Conservation (phyloP, 1,140 invertebrate genomes). For the Neelides sp. region DNA sequence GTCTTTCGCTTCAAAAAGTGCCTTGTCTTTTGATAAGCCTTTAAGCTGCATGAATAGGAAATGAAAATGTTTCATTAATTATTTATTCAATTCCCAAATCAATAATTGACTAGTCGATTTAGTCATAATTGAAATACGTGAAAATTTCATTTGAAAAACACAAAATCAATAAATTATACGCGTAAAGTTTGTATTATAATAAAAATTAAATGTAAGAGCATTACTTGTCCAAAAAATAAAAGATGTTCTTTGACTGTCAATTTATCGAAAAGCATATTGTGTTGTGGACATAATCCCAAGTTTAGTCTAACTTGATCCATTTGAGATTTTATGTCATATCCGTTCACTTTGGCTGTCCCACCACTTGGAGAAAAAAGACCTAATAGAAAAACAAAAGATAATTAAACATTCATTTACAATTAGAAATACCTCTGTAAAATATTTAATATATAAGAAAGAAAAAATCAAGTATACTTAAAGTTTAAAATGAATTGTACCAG, state of each 20-base stretch:
- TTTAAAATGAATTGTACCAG: slow-evolving; percentile 14
- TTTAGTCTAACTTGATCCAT: slow-evolving; percentile 48
- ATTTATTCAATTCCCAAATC: neutral
- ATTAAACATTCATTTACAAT: neutral
- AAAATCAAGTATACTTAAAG: neutral
- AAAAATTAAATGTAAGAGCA: slow-evolving; percentile 28
- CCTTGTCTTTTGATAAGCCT: slow-evolving; percentile 34
- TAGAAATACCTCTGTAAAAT: neutral
- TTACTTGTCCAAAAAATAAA: slow-evolving; percentile 65
- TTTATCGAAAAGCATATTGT: slow-evolving; percentile 83
- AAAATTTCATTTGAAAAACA: neutral
- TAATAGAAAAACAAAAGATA: slow-evolving; percentile 32
- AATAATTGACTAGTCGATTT: neutral
- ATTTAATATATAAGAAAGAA: no score
- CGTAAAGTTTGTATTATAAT: neutral
- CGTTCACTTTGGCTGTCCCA: slow-evolving; percentile 56
- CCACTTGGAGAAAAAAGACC: slow-evolving; percentile 55
- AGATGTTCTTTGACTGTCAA: slow-evolving; percentile 82
- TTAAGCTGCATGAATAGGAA: slow-evolving; percentile 39
- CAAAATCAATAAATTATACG: neutral
- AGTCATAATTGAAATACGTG: neutral
- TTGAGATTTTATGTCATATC: slow-evolving; percentile 50
- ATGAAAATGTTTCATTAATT: no score
- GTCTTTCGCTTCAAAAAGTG: slow-evolving; percentile 34
- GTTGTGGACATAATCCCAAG: slow-evolving; percentile 83